Evolutionary conservation across 1,140 invertebrate species (phyloP).

Genomic region (Pseudobourletiella spinata): DNA sequence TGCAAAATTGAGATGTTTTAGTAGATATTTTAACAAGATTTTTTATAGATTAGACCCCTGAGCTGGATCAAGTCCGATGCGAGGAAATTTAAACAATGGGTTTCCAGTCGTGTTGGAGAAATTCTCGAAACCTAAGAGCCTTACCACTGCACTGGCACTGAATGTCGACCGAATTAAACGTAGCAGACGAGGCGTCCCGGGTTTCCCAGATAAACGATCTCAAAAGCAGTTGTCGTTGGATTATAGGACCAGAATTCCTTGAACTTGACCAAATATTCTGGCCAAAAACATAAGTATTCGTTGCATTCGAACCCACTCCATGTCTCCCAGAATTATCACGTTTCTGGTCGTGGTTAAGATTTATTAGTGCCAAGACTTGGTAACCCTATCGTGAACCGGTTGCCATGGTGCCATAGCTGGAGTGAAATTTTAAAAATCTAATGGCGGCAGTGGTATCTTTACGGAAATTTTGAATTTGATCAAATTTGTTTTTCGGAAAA

Average conservation of each 20-base stretch:
- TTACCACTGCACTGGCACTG: neutral
- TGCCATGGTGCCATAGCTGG: neutral
- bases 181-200: constrained; percentile 7
- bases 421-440: too few relatives aligned
- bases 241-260: constrained; percentile 23
- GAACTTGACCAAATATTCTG: neutral
- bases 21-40: too few relatives aligned
- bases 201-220: constrained; percentile 17
- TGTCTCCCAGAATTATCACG: too few relatives aligned
- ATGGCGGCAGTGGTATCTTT: too few relatives aligned
- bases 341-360: neutral
- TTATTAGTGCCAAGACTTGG: constrained; percentile 6
- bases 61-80: constrained; percentile 20
- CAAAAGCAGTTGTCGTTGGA: constrained; percentile 18
- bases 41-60: constrained; percentile 1
- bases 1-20: constrained; percentile 28
- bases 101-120: constrained; percentile 30
- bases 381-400: too few relatives aligned
- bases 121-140: constrained; percentile 18
- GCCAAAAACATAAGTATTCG: constrained; percentile 3
- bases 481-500: too few relatives aligned
- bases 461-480: too few relatives aligned
- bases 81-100: constrained; percentile 19
- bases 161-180: constrained; percentile 4
- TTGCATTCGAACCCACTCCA: neutral